Conservation (phyloP, 2,797 vertebrate genomes). For the Brachymystax lenok region DNA sequence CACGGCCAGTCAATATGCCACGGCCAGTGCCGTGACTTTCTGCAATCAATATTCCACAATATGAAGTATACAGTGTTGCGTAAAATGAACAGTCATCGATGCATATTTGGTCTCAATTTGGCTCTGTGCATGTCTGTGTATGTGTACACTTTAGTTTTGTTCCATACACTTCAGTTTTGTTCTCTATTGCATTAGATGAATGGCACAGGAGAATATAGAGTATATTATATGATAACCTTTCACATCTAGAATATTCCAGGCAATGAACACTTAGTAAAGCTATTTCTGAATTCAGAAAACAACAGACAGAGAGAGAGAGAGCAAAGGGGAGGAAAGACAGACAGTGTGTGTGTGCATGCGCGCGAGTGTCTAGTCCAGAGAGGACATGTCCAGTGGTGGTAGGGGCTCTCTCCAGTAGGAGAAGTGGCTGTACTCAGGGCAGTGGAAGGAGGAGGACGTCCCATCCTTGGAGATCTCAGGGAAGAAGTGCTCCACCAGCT, state of each 20-base stretch:
- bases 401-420: conserved; percentile 82
- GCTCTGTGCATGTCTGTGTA: background rate
- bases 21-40: background rate
- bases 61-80: conserved; percentile 2
- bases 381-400: conserved; percentile 69
- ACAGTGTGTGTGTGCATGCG: background rate
- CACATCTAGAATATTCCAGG: conserved; percentile 2
- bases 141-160: no score
- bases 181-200: background rate
- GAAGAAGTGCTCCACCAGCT: conserved; percentile 91
- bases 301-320: background rate
- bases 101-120: background rate
- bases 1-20: background rate
- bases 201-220: background rate
- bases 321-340: background rate
- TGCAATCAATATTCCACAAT: conserved; percentile 8
- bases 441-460: conserved; percentile 62
- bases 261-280: conserved; percentile 6
- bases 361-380: conserved; percentile 56
- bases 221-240: background rate
- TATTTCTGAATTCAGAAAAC: background rate
- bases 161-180: background rate
- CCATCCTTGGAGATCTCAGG: conserved; percentile 71
- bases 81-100: conserved; percentile 11
- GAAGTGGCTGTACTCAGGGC: conserved; percentile 85